These are phyloP conservation scores for Cuniculus paca DNA, from an alignment of 2,797 vertebrate species.

Conservation along the genomic window DNA sequence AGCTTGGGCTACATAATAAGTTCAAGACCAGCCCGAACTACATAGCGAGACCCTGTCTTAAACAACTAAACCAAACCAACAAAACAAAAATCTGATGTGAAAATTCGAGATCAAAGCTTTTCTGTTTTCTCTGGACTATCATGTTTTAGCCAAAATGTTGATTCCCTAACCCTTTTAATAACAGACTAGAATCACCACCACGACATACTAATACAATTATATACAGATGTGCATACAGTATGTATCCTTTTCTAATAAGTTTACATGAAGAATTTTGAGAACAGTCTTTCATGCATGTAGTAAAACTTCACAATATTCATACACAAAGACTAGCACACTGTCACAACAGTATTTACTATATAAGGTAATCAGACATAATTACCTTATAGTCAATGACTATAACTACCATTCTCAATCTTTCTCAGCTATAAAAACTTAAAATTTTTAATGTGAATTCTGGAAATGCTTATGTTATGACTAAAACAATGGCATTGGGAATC, in stretches of 20 bases:
- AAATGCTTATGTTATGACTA: conserved; percentile 42
- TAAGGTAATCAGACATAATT: not conserved
- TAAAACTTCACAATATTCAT: conserved; percentile 14
- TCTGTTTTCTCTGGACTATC: conserved; percentile 6
- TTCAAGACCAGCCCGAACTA: not conserved
- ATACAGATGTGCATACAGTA: not conserved
- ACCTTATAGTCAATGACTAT: not conserved
- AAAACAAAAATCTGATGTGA: not conserved
- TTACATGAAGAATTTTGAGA: conserved; percentile 40
- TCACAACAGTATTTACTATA: not conserved
- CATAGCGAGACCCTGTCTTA: not conserved
- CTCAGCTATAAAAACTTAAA: conserved; percentile 34
- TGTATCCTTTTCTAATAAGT: conserved; percentile 29
- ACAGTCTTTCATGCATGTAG: conserved; percentile 38
- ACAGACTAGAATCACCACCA: not conserved
- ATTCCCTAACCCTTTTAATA: not conserved
- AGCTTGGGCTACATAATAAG: not conserved
- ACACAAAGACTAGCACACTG: not conserved
- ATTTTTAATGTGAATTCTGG: conserved; percentile 54
- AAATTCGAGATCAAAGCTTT: conserved; percentile 57
- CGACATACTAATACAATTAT: not conserved
- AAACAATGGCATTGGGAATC: conserved; percentile 30
- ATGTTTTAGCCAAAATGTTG: conserved; percentile 35
- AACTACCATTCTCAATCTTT: conserved; percentile 10
- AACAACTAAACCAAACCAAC: not conserved